These are phyloP conservation scores for Lacerta viridis DNA, from an alignment of 2,797 vertebrate genomes.

Conservation along the genomic window DNA sequence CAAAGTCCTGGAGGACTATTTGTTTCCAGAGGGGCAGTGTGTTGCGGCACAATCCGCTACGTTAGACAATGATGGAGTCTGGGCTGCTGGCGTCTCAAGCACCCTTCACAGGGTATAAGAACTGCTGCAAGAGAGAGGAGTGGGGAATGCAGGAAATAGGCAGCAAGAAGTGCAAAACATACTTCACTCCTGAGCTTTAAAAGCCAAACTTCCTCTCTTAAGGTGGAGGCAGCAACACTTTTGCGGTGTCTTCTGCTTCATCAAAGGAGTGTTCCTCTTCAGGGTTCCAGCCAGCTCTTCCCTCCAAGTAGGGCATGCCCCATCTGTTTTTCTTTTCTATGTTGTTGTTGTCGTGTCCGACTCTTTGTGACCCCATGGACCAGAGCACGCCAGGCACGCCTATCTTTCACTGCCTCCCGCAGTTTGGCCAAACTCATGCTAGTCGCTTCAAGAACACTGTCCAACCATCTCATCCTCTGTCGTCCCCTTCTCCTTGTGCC, in stretches of 20 bases:
- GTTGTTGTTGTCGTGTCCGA: too few relatives aligned
- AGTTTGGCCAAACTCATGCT: too few relatives aligned
- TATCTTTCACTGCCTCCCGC: too few relatives aligned
- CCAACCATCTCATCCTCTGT: too few relatives aligned
- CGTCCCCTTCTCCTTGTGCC: too few relatives aligned
- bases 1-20: background rate
- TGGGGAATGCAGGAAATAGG: background rate
- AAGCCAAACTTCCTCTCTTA: background rate
- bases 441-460: too few relatives aligned
- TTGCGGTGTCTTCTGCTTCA: background rate
- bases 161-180: background rate
- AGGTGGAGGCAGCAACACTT: background rate
- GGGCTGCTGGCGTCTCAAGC: too few relatives aligned
- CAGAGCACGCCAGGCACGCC: too few relatives aligned
- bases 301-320: background rate
- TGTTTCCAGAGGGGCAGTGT: background rate
- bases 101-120: background rate
- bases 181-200: background rate
- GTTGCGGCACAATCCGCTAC: background rate
- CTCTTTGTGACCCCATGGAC: too few relatives aligned
- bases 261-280: background rate
- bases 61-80: background rate
- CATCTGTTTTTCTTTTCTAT: too few relatives aligned
- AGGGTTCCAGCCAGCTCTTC: background rate
- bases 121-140: background rate